Percentiles rank a stretch among this genome's conserved stretches.
These are phyloP conservation scores for Cremastinae sp. DNA, from an alignment of 2,888 invertebrate species.

Conservation along the genomic window DNA sequence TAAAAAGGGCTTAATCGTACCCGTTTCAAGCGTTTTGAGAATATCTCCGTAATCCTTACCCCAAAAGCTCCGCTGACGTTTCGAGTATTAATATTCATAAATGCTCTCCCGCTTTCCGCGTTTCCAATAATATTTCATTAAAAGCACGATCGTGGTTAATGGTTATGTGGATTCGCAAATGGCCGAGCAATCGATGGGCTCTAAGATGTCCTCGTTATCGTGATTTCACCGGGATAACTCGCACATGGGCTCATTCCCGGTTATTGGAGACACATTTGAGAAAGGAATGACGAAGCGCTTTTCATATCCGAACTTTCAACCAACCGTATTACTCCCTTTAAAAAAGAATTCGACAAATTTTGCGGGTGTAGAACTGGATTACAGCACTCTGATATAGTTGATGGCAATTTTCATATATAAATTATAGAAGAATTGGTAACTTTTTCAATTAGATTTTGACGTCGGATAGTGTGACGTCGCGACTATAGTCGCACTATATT, in stretches of 20 bases:
- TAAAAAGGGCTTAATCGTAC: not conserved
- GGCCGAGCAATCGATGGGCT: not conserved
- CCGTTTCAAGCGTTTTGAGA: not conserved
- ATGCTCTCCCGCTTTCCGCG: conserved; percentile 17
- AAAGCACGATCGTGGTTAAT: not conserved
- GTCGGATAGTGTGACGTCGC: too few relatives aligned
- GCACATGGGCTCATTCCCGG: too few relatives aligned
- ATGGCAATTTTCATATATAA: too few relatives aligned
- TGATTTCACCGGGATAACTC: too few relatives aligned
- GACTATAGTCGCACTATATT: conserved; percentile 43
- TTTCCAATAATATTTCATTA: conserved; percentile 53
- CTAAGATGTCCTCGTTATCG: too few relatives aligned
- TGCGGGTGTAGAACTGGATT: too few relatives aligned
- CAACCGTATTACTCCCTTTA: too few relatives aligned
- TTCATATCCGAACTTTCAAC: too few relatives aligned
- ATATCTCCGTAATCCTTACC: conserved; percentile 13
- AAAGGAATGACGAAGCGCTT: too few relatives aligned
- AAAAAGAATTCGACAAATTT: too few relatives aligned
- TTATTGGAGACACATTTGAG: too few relatives aligned
- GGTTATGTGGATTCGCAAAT: not conserved
- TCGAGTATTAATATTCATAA: conserved; percentile 23
- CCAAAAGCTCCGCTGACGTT: conserved; percentile 23
- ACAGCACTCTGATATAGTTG: too few relatives aligned
- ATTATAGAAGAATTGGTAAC: not conserved
- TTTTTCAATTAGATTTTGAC: conserved; percentile 10